Conservation (phyloP, 2,797 vertebrate species). For the Enteromius paludinosus region DNA sequence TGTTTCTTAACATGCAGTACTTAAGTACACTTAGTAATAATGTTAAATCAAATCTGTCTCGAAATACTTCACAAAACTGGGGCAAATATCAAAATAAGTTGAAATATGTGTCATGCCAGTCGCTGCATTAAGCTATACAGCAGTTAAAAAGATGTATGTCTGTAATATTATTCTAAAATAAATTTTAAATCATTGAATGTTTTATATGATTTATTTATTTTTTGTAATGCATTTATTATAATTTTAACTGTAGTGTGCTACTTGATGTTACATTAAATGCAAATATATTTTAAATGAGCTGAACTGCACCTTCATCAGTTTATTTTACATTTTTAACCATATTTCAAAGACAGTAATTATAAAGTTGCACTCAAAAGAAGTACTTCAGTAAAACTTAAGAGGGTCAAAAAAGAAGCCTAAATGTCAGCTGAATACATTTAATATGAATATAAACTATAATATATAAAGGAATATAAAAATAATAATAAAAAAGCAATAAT, state of each 20-base stretch:
- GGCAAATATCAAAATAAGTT: slow-evolving; percentile 46
- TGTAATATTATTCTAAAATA: too few relatives aligned
- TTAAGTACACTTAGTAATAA: neutral
- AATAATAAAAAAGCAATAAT: neutral
- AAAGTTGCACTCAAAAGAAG: neutral
- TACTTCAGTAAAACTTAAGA: neutral
- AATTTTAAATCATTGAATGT: neutral
- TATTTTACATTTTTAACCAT: neutral
- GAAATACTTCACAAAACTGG: slow-evolving; percentile 26
- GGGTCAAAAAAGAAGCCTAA: neutral
- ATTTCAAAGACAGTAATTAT: neutral
- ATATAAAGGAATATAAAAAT: neutral
- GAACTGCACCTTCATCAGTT: neutral
- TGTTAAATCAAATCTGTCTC: slow-evolving; percentile 33
- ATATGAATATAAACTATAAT: neutral
- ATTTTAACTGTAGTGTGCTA: neutral
- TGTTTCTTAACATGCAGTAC: neutral
- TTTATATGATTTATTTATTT: neutral
- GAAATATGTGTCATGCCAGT: slow-evolving; percentile 59
- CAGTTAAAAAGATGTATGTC: too few relatives aligned
- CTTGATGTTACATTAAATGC: neutral
- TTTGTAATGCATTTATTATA: neutral
- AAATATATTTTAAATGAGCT: neutral
- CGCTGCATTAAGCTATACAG: slow-evolving; percentile 52
- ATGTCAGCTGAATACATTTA: neutral